Evolutionary conservation across 1,140 invertebrate genomes (phyloP).

Genomic region (Bombus haemorrhoidalis): DNA sequence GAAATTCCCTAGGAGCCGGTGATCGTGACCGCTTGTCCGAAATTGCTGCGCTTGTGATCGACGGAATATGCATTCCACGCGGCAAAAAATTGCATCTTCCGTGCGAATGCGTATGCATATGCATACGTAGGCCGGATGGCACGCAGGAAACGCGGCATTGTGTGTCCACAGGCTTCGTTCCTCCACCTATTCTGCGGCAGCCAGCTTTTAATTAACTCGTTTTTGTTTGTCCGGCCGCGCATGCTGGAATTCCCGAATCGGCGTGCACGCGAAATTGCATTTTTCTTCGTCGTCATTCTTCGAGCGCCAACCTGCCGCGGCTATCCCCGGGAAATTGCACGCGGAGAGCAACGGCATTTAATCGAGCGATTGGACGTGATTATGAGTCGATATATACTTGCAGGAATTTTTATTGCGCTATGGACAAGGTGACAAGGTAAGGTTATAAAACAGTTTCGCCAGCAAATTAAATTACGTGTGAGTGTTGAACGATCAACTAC

Average conservation of each 20-base stretch:
- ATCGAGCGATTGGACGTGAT: not conserved
- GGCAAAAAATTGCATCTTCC: slow-evolving; percentile 44
- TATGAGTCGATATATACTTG: not conserved
- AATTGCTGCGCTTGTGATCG: slow-evolving; percentile 53
- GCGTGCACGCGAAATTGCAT: slow-evolving; percentile 41
- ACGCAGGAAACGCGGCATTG: slow-evolving; percentile 2
- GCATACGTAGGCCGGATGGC: slow-evolving; percentile 31
- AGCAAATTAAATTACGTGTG: not conserved
- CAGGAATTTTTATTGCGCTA: not conserved
- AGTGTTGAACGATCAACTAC: not conserved
- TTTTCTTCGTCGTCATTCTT: slow-evolving; percentile 47
- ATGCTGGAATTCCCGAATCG: slow-evolving; percentile 36
- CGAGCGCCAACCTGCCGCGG: slow-evolving; percentile 13
- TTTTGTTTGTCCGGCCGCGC: slow-evolving; percentile 41
- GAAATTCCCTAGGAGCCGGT: slow-evolving; percentile 38
- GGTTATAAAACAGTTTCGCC: not conserved
- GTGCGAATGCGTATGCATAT: slow-evolving; percentile 53
- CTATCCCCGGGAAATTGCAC: not conserved
- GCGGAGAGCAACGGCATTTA: not conserved
- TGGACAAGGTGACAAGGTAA: not conserved
- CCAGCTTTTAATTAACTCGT: slow-evolving; percentile 50
- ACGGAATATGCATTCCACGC: slow-evolving; percentile 46
- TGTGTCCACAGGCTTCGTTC: slow-evolving; percentile 1
- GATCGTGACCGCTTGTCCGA: slow-evolving; percentile 37
- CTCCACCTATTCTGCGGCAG: slow-evolving; percentile 2